phyloP scores from a whole-genome alignment of 35 echinoderm and acorn worm species.

The Lytechinus pictus region DNA sequence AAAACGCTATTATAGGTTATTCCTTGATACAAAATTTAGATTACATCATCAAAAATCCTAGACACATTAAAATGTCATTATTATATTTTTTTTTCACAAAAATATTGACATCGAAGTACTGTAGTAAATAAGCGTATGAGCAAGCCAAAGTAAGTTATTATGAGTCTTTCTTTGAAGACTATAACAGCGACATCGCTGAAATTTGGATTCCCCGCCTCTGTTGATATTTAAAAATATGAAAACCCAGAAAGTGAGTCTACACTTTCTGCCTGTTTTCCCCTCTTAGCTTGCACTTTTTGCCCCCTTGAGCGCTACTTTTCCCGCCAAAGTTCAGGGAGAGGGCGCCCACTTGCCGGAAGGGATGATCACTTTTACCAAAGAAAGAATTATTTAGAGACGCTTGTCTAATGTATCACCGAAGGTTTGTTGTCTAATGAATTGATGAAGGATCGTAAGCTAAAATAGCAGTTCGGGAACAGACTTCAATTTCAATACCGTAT shows the following conservation, averaged over 20 bases:
- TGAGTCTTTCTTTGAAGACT: neutral
- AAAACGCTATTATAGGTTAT: too few relatives aligned
- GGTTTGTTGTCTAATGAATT: neutral
- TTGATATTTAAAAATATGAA: conserved; percentile 31
- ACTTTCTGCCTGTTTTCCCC: neutral
- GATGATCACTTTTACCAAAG: neutral
- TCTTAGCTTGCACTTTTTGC: conserved; percentile 22
- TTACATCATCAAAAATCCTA: too few relatives aligned
- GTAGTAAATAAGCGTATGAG: too few relatives aligned
- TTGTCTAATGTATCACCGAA: neutral
- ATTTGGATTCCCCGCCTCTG: conserved; percentile 24
- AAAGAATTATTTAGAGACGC: neutral
- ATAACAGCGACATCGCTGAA: conserved; percentile 8
- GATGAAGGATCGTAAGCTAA: neutral
- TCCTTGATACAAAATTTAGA: too few relatives aligned
- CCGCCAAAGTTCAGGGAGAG: conserved; percentile 24
- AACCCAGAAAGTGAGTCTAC: conserved; percentile 28
- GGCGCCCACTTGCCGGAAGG: conserved; percentile 3
- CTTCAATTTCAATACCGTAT: neutral
- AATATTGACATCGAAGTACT: too few relatives aligned
- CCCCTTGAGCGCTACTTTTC: conserved; percentile 12
- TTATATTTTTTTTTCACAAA: too few relatives aligned
- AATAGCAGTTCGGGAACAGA: neutral
- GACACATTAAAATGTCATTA: too few relatives aligned
- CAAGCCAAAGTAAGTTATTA: neutral